phyloP scores from a whole-genome alignment of 1,140 invertebrate species.

The Homalodisca vitripennis region DNA sequence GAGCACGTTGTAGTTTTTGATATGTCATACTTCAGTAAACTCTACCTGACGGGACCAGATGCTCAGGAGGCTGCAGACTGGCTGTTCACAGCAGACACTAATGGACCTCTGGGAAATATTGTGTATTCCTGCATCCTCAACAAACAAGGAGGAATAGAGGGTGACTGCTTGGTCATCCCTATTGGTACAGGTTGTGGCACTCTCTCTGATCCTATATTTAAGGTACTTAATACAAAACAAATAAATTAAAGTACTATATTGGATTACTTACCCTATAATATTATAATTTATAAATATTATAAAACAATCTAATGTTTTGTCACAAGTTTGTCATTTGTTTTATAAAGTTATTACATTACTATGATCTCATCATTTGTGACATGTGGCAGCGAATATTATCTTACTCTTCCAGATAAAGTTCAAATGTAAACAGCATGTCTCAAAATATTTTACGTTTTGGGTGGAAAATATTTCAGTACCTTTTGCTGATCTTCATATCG shows the following conservation, averaged over 20 bases:
- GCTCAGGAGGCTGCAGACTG: constrained; percentile 75
- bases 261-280: too few species aligned
- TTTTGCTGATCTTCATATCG: too few species aligned
- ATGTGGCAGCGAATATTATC: background rate
- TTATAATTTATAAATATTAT: too few species aligned
- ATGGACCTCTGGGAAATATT: constrained; percentile 61
- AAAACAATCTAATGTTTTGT: too few species aligned
- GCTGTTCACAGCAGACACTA: constrained; percentile 75
- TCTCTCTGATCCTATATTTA: constrained; percentile 72
- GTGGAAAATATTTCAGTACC: too few species aligned
- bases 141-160: constrained; percentile 74
- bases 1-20: constrained; percentile 80
- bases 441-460: too few species aligned
- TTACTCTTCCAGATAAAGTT: too few species aligned
- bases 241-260: too few species aligned
- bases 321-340: too few species aligned
- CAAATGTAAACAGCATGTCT: too few species aligned
- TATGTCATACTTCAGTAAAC: constrained; percentile 86
- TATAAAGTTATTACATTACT: too few species aligned
- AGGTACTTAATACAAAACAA: too few species aligned
- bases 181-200: constrained; percentile 65
- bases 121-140: constrained; percentile 82
- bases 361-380: background rate
- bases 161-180: constrained; percentile 75
- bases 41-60: constrained; percentile 79